Evolutionary conservation across 2,797 vertebrate species (phyloP).

Genomic region (Acipenser ruthenus): DNA sequence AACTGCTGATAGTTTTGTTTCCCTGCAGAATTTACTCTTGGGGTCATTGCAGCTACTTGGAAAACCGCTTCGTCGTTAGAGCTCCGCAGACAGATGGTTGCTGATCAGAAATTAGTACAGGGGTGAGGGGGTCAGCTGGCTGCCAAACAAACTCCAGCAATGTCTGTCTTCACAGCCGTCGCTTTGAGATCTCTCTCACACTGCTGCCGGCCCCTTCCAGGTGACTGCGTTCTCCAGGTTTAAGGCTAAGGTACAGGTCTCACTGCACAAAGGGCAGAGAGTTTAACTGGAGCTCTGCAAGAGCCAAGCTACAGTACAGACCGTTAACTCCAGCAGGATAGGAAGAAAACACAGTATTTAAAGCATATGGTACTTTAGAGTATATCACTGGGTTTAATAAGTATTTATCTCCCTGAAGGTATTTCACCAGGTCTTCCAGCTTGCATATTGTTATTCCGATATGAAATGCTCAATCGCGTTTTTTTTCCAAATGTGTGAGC

Average conservation of each 20-base stretch:
- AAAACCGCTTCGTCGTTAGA: constrained; percentile 40
- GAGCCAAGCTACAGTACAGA: not conserved
- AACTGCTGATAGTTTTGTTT: constrained; percentile 50
- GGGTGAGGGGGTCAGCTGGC: constrained; percentile 47
- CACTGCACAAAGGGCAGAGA: constrained; percentile 2
- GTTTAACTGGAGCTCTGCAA: not conserved
- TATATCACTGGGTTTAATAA: too few relatives aligned
- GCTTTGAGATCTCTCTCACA: constrained; percentile 23
- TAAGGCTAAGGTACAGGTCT: constrained; percentile 11
- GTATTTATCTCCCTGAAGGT: too few relatives aligned
- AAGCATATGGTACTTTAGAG: too few relatives aligned
- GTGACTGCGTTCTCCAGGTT: constrained; percentile 23
- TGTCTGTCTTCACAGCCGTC: constrained; percentile 18
- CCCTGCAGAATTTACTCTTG: constrained; percentile 50
- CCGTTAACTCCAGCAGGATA: not conserved
- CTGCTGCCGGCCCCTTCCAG: constrained; percentile 28
- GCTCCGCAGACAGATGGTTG: constrained; percentile 63
- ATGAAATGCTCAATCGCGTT: too few relatives aligned
- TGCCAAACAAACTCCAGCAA: constrained; percentile 35
- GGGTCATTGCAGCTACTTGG: constrained; percentile 45
- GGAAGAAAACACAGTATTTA: not conserved
- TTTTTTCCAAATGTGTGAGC: too few relatives aligned
- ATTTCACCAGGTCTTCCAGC: too few relatives aligned
- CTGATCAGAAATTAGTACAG: constrained; percentile 62
- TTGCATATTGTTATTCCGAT: too few relatives aligned